Evolutionary conservation across 2,797 vertebrate genomes (phyloP).

Genomic region (Sebastes flavidus): DNA sequence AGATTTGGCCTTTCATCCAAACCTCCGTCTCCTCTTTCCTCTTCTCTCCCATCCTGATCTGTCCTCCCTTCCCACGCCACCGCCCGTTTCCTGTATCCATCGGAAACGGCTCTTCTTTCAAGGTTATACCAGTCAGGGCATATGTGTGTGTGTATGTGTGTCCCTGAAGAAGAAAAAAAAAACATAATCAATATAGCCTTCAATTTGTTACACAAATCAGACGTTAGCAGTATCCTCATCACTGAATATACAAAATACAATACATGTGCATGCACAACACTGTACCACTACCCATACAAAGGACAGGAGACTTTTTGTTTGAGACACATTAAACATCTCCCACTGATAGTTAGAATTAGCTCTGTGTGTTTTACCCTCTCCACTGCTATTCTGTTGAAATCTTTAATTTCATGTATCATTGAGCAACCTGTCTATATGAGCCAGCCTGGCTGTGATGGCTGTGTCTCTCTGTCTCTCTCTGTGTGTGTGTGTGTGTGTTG

Average conservation of each 20-base stretch:
- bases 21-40: constrained; percentile 1
- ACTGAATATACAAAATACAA: not conserved
- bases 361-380: constrained; percentile 70
- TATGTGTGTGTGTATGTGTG: constrained; percentile 10
- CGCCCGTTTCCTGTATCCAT: constrained; percentile 68
- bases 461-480: not conserved
- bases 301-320: constrained; percentile 16
- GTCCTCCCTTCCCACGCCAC: constrained; percentile 25
- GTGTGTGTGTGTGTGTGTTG: constrained; percentile 8
- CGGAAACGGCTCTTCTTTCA: constrained; percentile 83
- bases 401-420: constrained; percentile 86
- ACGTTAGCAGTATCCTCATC: not conserved
- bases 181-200: constrained; percentile 74
- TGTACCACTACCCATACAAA: not conserved
- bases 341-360: constrained; percentile 63
- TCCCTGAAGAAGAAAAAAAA: constrained; percentile 32
- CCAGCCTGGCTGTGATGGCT: constrained; percentile 57
- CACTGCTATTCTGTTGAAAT: constrained; percentile 68
- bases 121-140: constrained; percentile 84
- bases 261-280: not conserved
- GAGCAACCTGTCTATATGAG: constrained; percentile 76
- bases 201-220: constrained; percentile 53
- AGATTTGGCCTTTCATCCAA: constrained; percentile 1
- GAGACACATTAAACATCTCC: constrained; percentile 64
- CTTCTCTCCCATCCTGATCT: constrained; percentile 22